Evolutionary conservation across 2,113 vertebrate genomes (phyloP), one percentile per base, ranked within the genome.

Genomic region (Arenaria interpres): DNA sequence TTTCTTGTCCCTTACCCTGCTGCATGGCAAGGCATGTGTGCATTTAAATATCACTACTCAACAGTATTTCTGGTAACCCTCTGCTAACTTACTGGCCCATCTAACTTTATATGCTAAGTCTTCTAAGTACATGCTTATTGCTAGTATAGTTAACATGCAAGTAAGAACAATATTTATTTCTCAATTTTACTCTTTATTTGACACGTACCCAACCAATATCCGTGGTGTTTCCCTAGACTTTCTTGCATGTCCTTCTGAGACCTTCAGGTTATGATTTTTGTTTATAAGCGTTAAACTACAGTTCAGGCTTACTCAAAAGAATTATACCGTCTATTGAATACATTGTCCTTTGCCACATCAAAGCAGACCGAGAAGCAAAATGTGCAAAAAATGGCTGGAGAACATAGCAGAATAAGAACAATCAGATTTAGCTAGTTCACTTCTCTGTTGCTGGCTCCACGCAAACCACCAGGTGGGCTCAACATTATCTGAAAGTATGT

Each of bases 281-380:
- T 67, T 85, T 3, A 2, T 39, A 53, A 85, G 60, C 30, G 46
- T 57, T 85, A 91, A 91, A 63, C 14, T 25, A 18, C 6, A 11
- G n/a, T 86, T 86, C 35, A 78, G 74, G 25, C 28, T 59, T 59
- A 30, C 16, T 79, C 23, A 41, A 53, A 81, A 76, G 33, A 39
- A 51, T 22, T 57, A 85, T 68, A 75, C 43, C 13, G 25, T 1
- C 1, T 51, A 43, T 51, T 72, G 74, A 82, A 85, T 78, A 67
- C 6, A 16, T 66, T 90, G 88, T 71, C 74, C 71, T 92, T 62
- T 67, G 28, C 43, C 25, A 71, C 56, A 60, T 10, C 2, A 3
- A 71, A 88, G 82, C 77, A 82, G 46, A 75, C 30, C 5, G 23
- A 63, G 75, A 82, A 88, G 62, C 24, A 80, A 93, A 90, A 75